A percentile compares a stretch with the other conserved stretches of the same genome.
Conservation (phyloP, 2,888 invertebrate species). For the Tridacna gigas region DNA sequence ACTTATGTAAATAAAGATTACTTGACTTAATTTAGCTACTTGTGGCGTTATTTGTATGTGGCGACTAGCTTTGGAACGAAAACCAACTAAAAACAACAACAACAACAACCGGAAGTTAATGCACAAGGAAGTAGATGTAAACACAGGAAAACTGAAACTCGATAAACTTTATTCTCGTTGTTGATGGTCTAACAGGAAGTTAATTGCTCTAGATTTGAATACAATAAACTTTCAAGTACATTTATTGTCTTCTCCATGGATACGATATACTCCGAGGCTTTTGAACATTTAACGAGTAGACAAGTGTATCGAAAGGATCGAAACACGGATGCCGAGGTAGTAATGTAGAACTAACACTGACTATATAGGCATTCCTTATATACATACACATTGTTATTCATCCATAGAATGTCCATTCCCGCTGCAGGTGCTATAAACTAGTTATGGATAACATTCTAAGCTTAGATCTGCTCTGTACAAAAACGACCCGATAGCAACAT, state of each 20-base stretch:
- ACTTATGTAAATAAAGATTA: no score
- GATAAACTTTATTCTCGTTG: no score
- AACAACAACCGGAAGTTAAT: slow-evolving; percentile 13
- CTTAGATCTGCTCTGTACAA: no score
- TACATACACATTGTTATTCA: no score
- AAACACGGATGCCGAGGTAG: slow-evolving; percentile 50
- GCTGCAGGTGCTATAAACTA: no score
- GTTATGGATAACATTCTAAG: no score
- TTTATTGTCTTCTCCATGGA: slow-evolving; percentile 18
- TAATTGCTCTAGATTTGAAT: background rate
- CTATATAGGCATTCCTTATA: background rate
- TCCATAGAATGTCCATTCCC: no score
- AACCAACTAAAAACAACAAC: slow-evolving; percentile 7
- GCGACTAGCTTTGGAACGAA: no score
- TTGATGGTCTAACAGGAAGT: slow-evolving; percentile 30
- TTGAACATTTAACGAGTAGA: slow-evolving; percentile 41
- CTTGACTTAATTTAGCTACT: no score
- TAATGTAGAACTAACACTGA: background rate
- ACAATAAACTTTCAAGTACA: slow-evolving; percentile 5
- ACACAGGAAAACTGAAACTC: slow-evolving; percentile 19
- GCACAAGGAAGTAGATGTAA: slow-evolving; percentile 25
- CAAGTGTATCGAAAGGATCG: slow-evolving; percentile 29
- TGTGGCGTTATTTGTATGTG: no score
- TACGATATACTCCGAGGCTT: slow-evolving; percentile 54
- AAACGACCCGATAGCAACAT: no score